phyloP scores from a whole-genome alignment of 2,888 invertebrate genomes.

The Epicampocera succincta region DNA sequence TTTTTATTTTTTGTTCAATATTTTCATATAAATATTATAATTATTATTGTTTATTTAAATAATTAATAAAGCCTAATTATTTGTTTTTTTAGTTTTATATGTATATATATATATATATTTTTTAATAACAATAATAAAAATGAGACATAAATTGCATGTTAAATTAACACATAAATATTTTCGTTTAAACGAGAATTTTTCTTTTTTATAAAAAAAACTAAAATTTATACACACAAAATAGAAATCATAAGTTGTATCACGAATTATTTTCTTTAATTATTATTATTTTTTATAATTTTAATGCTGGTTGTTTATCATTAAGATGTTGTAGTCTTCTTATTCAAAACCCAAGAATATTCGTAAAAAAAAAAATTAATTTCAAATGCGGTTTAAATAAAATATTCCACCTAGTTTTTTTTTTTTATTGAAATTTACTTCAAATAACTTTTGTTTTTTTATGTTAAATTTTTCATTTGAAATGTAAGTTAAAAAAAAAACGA shows the following conservation, averaged over 20 bases:
- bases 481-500: not conserved
- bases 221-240: slow-evolving; percentile 49
- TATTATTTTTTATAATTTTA: slow-evolving; percentile 14
- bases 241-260: slow-evolving; percentile 56
- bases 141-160: slow-evolving; percentile 38
- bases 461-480: not conserved
- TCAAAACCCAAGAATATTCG: no score
- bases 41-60: slow-evolving; percentile 52
- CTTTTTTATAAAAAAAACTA: slow-evolving; percentile 49
- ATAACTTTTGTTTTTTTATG: no score
- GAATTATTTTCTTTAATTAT: slow-evolving; percentile 22
- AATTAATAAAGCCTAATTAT: slow-evolving; percentile 63
- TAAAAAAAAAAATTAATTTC: no score
- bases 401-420: not conserved
- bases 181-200: slow-evolving; percentile 45
- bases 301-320: slow-evolving; percentile 42
- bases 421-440: no score
- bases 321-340: not conserved
- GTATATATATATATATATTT: no score
- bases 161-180: slow-evolving; percentile 58
- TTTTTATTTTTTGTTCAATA: slow-evolving; percentile 4
- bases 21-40: slow-evolving; percentile 53
- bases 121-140: slow-evolving; percentile 49
- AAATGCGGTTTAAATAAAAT: no score
- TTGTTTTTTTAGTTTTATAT: slow-evolving; percentile 46